These are phyloP conservation scores for Numenius phaeopus DNA, from an alignment of 2,797 vertebrate genomes.

Conservation along the genomic window DNA sequence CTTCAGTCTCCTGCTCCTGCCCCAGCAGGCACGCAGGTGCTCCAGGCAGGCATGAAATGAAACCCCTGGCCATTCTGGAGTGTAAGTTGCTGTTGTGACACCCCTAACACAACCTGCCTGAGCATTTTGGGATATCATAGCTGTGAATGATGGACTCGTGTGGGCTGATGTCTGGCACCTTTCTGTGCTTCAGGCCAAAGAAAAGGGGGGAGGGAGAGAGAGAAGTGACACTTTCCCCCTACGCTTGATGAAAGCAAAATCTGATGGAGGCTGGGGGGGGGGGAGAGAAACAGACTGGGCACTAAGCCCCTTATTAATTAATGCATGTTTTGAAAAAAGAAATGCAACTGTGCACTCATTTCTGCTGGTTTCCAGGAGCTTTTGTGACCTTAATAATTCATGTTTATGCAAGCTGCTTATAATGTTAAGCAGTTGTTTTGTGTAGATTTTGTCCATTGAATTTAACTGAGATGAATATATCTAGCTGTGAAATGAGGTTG, in stretches of 20 bases:
- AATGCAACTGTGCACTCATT: conserved; percentile 42
- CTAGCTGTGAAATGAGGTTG: conserved; percentile 32
- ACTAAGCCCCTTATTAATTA: conserved; percentile 68
- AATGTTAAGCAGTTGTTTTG: conserved; percentile 52
- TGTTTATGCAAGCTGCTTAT: conserved; percentile 69
- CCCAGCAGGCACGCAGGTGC: background rate
- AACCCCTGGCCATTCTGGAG: background rate
- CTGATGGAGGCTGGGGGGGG: background rate
- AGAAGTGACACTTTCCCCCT: background rate
- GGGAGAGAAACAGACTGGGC: conserved; percentile 12
- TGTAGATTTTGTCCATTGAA: conserved; percentile 21
- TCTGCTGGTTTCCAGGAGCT: conserved; percentile 48
- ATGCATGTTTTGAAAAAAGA: conserved; percentile 59
- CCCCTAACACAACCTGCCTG: background rate
- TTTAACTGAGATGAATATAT: conserved; percentile 46
- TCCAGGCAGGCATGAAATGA: background rate
- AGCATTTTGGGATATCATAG: background rate
- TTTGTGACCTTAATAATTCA: conserved; percentile 74
- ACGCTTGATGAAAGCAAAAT: conserved; percentile 36
- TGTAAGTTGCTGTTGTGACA: background rate
- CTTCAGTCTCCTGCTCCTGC: background rate
- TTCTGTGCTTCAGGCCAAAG: conserved; percentile 9
- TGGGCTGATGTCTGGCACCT: conserved; percentile 25
- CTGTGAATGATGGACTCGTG: background rate
- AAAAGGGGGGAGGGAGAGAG: background rate